phyloP scores from a whole-genome alignment of 2,888 invertebrate species.

The Habrosyne pyritoides region DNA sequence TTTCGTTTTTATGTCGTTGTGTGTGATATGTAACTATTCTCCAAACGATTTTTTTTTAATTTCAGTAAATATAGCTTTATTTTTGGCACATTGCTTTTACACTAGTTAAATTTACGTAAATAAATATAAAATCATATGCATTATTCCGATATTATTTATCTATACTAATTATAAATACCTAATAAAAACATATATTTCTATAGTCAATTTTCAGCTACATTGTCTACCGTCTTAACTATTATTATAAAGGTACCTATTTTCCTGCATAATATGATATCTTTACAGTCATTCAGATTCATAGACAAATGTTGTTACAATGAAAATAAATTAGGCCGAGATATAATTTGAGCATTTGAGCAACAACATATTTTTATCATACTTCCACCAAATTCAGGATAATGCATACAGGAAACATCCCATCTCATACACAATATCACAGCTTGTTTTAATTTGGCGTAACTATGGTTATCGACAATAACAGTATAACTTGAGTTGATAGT shows the following conservation, averaged over 20 bases:
- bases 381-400: neutral
- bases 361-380: slow-evolving; percentile 5
- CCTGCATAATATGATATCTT: neutral
- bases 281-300: neutral
- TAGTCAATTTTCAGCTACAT: neutral
- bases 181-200: neutral
- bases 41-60: slow-evolving; percentile 10
- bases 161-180: neutral
- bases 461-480: slow-evolving; percentile 85
- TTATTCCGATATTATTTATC: neutral
- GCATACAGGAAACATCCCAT: slow-evolving; percentile 22
- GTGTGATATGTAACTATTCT: slow-evolving; percentile 35
- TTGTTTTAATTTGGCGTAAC: slow-evolving; percentile 24
- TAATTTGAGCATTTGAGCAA: slow-evolving; percentile 18
- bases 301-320: neutral
- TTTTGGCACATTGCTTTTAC: slow-evolving; percentile 17
- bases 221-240: neutral
- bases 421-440: slow-evolving; percentile 45
- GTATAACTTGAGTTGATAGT: slow-evolving; percentile 89
- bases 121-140: neutral
- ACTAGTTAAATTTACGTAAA: neutral
- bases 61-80: slow-evolving; percentile 3
- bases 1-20: slow-evolving; percentile 14
- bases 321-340: slow-evolving; percentile 12
- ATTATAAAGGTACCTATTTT: neutral